These are phyloP conservation scores for Epinephelus awoara DNA, from an alignment of 2,797 vertebrate species.

Conservation along the genomic window DNA sequence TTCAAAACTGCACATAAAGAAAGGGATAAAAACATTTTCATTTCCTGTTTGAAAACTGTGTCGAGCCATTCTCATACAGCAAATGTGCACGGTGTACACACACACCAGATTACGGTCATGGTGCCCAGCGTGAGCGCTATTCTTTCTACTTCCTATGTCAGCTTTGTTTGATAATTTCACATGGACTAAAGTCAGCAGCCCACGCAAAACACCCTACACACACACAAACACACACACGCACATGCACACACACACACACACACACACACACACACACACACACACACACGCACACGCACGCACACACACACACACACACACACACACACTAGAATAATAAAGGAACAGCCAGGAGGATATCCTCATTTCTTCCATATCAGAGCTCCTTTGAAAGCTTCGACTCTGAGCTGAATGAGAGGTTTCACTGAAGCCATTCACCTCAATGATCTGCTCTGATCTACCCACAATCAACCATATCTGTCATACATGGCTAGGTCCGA, in stretches of 20 bases:
- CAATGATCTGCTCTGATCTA: slow-evolving; percentile 77
- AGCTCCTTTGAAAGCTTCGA: slow-evolving; percentile 65
- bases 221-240: slow-evolving; percentile 38
- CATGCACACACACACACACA: slow-evolving; percentile 67
- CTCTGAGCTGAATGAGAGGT: slow-evolving; percentile 73
- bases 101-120: slow-evolving; percentile 71
- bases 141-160: slow-evolving; percentile 80
- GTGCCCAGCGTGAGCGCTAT: slow-evolving; percentile 74
- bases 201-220: slow-evolving; percentile 59
- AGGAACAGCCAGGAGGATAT: slow-evolving; percentile 76
- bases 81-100: slow-evolving; percentile 22
- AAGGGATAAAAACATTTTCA: slow-evolving; percentile 50
- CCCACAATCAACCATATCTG: slow-evolving; percentile 78
- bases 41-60: slow-evolving; percentile 66
- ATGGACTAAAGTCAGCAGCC: slow-evolving; percentile 77
- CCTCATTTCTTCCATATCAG: slow-evolving; percentile 78
- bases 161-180: slow-evolving; percentile 82
- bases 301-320: slow-evolving; percentile 40
- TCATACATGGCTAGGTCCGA: slow-evolving; percentile 75
- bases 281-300: slow-evolving; percentile 34
- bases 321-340: slow-evolving; percentile 69
- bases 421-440: slow-evolving; percentile 74
- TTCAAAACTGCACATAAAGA: slow-evolving; percentile 47
- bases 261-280: slow-evolving; percentile 51
- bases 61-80: slow-evolving; percentile 24